These are phyloP conservation scores for Ictalurus furcatus DNA, from an alignment of 2,113 vertebrate species.

Conservation along the genomic window DNA sequence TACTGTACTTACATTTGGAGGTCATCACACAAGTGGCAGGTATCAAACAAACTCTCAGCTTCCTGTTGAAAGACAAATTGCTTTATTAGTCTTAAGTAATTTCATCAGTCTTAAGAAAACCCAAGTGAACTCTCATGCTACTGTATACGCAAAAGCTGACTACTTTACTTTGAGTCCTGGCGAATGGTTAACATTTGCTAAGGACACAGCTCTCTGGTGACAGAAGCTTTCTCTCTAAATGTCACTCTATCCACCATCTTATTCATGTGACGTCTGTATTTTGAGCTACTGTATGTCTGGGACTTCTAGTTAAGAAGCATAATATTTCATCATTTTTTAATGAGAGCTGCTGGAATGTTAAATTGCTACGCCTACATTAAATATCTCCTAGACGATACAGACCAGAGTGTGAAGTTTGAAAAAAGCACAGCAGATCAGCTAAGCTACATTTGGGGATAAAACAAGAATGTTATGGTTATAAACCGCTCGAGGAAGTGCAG, in stretches of 20 bases:
- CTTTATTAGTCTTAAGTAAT: constrained; percentile 25
- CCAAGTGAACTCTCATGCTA: not conserved
- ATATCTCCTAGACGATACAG: not conserved
- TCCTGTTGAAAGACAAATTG: constrained; percentile 59
- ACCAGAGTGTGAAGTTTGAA: not conserved
- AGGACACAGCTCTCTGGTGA: not conserved
- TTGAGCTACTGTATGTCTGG: not conserved
- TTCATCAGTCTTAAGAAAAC: not conserved
- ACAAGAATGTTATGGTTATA: not conserved
- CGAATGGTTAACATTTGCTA: not conserved
- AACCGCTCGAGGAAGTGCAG: not conserved
- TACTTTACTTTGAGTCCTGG: not conserved
- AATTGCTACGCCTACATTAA: not conserved
- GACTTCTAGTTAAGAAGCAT: not conserved
- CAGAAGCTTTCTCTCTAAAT: not conserved
- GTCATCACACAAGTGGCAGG: constrained; percentile 56
- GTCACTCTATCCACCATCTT: constrained; percentile 3
- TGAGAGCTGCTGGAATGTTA: not conserved
- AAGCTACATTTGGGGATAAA: not conserved
- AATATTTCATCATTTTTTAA: constrained; percentile 4
- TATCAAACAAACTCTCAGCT: constrained; percentile 37
- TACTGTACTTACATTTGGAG: constrained; percentile 70
- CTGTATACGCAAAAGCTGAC: not conserved
- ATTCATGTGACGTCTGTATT: constrained; percentile 1
- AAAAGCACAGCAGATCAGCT: not conserved